These are phyloP conservation scores for Petrocephalus zakoni DNA, from an alignment of 2,113 vertebrate species.

Conservation along the genomic window DNA sequence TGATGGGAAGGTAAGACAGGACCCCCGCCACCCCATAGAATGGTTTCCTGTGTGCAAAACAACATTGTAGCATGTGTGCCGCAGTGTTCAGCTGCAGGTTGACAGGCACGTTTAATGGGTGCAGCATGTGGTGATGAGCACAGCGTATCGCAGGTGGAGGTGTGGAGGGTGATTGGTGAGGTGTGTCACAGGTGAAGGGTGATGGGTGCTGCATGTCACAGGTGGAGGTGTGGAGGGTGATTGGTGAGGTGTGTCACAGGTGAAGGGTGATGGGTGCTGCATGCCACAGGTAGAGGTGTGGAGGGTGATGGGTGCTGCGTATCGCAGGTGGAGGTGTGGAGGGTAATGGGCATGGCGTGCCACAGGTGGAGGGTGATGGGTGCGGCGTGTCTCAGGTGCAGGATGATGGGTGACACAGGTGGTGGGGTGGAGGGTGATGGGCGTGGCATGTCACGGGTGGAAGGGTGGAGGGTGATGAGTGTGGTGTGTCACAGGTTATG, in stretches of 20 bases:
- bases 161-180: neutral
- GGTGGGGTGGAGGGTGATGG: neutral
- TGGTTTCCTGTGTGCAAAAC: too few relatives aligned
- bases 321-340: conserved; percentile 71
- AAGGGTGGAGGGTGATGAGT: neutral
- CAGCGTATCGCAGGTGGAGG: neutral
- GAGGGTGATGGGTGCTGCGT: neutral
- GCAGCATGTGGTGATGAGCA: neutral
- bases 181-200: conserved; percentile 71
- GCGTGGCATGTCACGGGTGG: neutral
- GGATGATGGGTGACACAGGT: too few relatives aligned
- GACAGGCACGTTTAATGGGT: neutral
- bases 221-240: neutral
- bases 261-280: neutral
- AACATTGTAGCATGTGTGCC: neutral
- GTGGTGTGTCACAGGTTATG: conserved; percentile 69
- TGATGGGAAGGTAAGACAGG: conserved; percentile 79
- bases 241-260: neutral
- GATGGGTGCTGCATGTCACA: neutral
- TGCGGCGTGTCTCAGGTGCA: neutral
- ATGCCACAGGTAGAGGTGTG: neutral
- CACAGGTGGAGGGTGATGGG: neutral
- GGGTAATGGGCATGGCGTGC: neutral
- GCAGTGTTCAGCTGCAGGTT: neutral
- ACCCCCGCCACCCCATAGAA: neutral